Percentiles rank a stretch among this genome's conserved stretches.
Conservation (phyloP, 2,113 vertebrate genomes). For the Passer domesticus region DNA sequence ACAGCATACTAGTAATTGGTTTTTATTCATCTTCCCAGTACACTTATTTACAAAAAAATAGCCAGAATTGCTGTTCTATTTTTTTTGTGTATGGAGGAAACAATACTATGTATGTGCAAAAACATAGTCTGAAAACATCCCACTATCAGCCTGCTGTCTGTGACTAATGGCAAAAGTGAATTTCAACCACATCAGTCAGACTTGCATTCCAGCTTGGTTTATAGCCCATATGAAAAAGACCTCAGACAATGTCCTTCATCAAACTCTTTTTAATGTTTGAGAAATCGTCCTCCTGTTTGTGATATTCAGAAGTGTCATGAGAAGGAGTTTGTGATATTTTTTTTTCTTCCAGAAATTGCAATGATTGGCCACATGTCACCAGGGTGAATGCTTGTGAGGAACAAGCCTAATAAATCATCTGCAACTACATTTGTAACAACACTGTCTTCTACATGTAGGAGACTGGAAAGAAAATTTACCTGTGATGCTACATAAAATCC, state of each 20-base stretch:
- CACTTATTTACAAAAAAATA: not conserved
- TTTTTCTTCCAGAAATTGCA: not conserved
- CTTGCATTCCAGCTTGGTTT: not conserved
- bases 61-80: not conserved
- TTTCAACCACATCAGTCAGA: not conserved
- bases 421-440: not conserved
- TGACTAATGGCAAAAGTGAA: not conserved
- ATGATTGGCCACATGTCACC: not conserved
- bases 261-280: not conserved
- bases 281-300: not conserved
- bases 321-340: rapidly evolving
- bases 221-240: not conserved
- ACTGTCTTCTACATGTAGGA: not conserved
- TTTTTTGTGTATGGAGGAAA: not conserved
- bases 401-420: not conserved
- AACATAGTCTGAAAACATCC: not conserved
- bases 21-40: not conserved
- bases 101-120: not conserved
- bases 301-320: not conserved
- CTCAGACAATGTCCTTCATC: not conserved
- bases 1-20: not conserved
- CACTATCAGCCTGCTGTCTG: not conserved
- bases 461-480: not conserved
- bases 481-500: not conserved
- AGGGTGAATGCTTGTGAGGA: not conserved